A percentile compares a stretch with the other conserved stretches of the same genome.
These are phyloP conservation scores for Catharus minimus DNA, from an alignment of 2,113 vertebrate species.

Conservation along the genomic window DNA sequence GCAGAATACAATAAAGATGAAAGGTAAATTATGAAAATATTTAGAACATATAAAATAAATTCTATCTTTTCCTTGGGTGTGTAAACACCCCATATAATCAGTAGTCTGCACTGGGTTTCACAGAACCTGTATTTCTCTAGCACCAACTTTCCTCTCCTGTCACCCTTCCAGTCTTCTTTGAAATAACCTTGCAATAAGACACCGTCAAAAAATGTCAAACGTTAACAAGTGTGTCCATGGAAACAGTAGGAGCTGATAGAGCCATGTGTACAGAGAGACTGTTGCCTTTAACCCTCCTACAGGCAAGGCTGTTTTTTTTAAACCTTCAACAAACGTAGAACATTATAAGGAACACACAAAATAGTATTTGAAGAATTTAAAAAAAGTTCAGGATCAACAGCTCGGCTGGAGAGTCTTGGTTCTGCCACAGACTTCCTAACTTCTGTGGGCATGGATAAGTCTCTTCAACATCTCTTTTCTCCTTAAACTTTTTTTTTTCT, in stretches of 20 bases:
- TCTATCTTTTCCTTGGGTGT: neutral
- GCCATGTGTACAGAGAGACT: neutral
- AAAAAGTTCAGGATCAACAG: neutral
- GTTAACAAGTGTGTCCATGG: slow-evolving; percentile 26
- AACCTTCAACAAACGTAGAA: neutral
- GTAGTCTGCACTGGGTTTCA: neutral
- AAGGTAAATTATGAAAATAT: slow-evolving; percentile 19
- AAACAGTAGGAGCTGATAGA: slow-evolving; percentile 21
- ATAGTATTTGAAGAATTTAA: neutral
- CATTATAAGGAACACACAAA: neutral
- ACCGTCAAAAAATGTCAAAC: neutral
- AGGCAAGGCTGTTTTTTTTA: neutral
- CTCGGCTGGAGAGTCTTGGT: neutral
- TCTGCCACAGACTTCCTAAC: neutral
- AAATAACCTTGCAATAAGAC: neutral
- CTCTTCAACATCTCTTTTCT: neutral
- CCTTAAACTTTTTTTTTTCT: too few relatives aligned
- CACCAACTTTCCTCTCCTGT: neutral
- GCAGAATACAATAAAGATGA: neutral
- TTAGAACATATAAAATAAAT: neutral
- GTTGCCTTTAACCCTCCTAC: neutral
- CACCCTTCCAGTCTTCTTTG: neutral
- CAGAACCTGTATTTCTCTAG: neutral
- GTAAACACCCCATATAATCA: neutral
- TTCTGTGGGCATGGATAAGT: neutral